Evolutionary conservation across 2,888 invertebrate genomes (phyloP), one percentile per base, ranked within the genome.

Genomic region (Agonum fuliginosum): DNA sequence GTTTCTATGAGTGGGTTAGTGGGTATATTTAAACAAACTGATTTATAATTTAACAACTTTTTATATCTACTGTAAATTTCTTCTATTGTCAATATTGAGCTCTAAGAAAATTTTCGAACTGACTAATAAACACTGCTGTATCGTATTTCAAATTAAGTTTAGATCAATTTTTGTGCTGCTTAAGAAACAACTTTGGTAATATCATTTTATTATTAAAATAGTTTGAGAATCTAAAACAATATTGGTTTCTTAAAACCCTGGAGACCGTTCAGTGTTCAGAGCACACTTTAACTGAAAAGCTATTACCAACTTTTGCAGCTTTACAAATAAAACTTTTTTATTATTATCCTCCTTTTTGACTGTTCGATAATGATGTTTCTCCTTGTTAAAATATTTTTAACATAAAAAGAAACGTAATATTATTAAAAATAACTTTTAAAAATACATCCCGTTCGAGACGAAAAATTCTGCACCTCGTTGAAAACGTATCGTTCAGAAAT

Each of bases 191-290:
- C 71, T 71, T 71, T 71, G 10, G 27, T 71, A 71, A 71, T 71
- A 71, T 51, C 30, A n/a, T 71, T 71, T 71, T 71, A 71, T 71
- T 71, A 71, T 71, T 71, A 71, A 71, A 71, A 71, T 71, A 71
- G 71, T 71, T 71, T 71, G 48, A 24, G 51, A 71, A 71, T 71
- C 71, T 71, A 51, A 71, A 71, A 71, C 46, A 46, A 71, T 71
- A 51, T 71, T 48, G 71, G 48, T 30, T 30, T 19, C 51, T 71
- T 71, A 51, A 71, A 71, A 51, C 51, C 30, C 71, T 6, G 8
- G 51, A 27, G 71, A 48, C 71, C 51, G 48, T 51, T 71, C 71
- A 67, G 19, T 34, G 48, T 51, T 71, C 71, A 67, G 19, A 19
- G 71, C 46, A 30, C 48, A 71, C 51, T 71, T 71, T 71, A 71